Evolutionary conservation across 1,140 invertebrate genomes (phyloP), one percentile per base, ranked within the genome.

Genomic region (Ectropis grisescens): DNA sequence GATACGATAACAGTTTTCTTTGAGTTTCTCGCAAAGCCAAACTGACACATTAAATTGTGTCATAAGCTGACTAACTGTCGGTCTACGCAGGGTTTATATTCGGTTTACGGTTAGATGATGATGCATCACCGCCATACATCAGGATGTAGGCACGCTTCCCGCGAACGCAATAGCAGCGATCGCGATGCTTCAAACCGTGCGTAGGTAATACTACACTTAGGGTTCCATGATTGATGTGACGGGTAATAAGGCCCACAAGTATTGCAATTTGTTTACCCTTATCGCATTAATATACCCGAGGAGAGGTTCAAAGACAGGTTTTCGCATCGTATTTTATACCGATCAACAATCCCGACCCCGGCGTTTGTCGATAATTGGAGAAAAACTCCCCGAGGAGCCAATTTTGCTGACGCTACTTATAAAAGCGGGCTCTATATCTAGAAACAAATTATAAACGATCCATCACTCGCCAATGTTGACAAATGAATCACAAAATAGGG

Each of bases 181-280:
- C 50, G 48, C 50, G 41, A 47, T 42, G 42, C 47, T 48, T 47
- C 39, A 41, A 45, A 43, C 42, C 34, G 38, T 37, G 36, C n/a
- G 37, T 37, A 40, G 37, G 58, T 62, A 64, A 65, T 55, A 54
- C 55, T 55, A 64, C 50, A 59, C 65, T 59, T 57, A 53, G 68
- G 67, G 69, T 57, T 57, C 54, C 58, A 74, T 75, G 75, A 80
- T 76, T 66, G 70, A 80, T 80, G 70, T 66, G 75, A 75, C 69
- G 57, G 58, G 61, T 75, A 75, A 80, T 78, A 78, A 74, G 60
- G 57, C 51, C 47, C 59, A 53, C 66, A 70, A 74, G 65, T 69
- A 68, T 74, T 64, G 60, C 75, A 76, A 80, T 80, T 80, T 80
- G 71, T 76, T 80, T 80, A 67, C 69, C 62, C 71, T 74, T 59